Evolutionary conservation across 2,113 vertebrate genomes (phyloP).

Genomic region (Varanus salvator): DNA sequence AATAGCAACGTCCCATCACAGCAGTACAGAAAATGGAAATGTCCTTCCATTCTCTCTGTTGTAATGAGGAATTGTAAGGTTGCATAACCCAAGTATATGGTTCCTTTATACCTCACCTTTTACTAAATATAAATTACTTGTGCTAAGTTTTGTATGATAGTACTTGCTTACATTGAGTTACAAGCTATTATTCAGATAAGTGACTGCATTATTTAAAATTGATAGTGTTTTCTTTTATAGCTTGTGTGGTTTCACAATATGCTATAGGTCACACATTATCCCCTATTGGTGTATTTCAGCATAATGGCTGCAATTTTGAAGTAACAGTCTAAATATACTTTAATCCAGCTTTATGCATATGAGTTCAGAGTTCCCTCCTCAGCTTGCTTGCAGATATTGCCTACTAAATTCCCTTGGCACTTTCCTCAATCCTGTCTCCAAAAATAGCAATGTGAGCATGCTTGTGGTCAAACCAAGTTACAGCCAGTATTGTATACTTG

Average conservation of each 20-base stretch:
- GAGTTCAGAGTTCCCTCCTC: not conserved
- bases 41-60: not conserved
- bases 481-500: not conserved
- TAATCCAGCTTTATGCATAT: not conserved
- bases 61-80: not conserved
- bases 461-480: slow-evolving; percentile 1
- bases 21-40: not conserved
- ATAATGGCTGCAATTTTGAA: not conserved
- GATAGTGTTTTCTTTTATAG: not conserved
- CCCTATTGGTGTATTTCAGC: not conserved
- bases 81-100: not conserved
- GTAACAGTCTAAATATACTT: not conserved
- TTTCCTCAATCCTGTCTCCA: not conserved
- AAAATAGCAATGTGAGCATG: not conserved
- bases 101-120: not conserved
- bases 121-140: not conserved
- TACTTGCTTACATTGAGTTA: not conserved
- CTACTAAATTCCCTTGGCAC: slow-evolving; percentile 7
- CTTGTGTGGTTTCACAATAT: not conserved
- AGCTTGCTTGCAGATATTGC: not conserved
- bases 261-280: no score
- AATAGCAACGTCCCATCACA: not conserved
- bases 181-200: not conserved
- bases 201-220: not conserved
- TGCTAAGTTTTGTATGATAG: not conserved